Percentiles rank a stretch among this genome's conserved stretches.
Evolutionary conservation across 1,140 invertebrate species (phyloP).

Genomic region (Tetraneura akinire): DNA sequence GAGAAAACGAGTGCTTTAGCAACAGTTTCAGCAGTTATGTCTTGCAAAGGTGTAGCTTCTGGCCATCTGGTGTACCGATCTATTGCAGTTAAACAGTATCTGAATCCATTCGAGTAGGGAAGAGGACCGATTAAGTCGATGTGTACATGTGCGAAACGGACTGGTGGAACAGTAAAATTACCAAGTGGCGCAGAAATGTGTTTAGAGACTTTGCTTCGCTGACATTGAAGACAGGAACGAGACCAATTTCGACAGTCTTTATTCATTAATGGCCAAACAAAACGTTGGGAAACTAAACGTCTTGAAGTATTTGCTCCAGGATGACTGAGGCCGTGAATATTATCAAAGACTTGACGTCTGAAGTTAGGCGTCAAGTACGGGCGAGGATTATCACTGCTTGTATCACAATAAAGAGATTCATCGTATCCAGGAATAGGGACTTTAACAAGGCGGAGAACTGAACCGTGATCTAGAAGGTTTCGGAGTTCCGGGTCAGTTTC

Average conservation of each 20-base stretch:
- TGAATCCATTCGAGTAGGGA: slow-evolving; percentile 56
- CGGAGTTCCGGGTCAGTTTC: not conserved
- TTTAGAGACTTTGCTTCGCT: not conserved
- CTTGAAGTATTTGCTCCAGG: not conserved
- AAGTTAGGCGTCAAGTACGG: not conserved
- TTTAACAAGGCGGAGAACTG: not conserved
- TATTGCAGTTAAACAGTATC: slow-evolving; percentile 60
- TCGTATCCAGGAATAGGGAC: not conserved
- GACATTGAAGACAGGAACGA: not conserved
- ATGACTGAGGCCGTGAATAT: not conserved
- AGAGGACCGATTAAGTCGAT: slow-evolving; percentile 55
- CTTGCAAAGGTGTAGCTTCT: slow-evolving; percentile 57
- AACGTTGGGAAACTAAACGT: not conserved
- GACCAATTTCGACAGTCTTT: not conserved
- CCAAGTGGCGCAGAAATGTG: not conserved
- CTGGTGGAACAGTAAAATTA: not conserved
- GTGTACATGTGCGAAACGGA: slow-evolving; percentile 56
- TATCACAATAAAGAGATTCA: not conserved
- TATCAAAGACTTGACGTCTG: not conserved
- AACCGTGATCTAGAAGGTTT: not conserved
- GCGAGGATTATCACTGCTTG: not conserved
- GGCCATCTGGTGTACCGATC: slow-evolving; percentile 61
- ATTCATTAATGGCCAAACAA: not conserved
- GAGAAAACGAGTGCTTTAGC: not conserved
- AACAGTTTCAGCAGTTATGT: slow-evolving; percentile 54